phyloP scores from a whole-genome alignment of 2,888 invertebrate genomes.

The Megamerina dolium region DNA sequence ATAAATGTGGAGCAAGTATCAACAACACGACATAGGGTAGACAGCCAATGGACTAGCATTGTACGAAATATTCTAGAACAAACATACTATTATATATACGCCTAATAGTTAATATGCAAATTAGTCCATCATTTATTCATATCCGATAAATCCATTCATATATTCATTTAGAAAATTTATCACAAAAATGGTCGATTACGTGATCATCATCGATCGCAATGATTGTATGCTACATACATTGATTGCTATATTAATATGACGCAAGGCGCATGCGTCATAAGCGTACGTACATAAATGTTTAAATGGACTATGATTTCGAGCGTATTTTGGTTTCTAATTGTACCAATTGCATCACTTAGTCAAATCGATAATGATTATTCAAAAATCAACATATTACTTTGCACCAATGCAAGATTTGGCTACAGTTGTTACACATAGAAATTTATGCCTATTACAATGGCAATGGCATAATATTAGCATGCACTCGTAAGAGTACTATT shows the following conservation, averaged over 20 bases:
- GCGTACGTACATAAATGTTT: neutral
- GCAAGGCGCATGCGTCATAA: too few relatives aligned
- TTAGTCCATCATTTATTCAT: conserved; percentile 40
- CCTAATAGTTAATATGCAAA: conserved; percentile 41
- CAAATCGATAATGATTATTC: neutral
- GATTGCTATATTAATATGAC: too few relatives aligned
- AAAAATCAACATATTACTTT: conserved; percentile 9
- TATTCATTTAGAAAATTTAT: conserved; percentile 44
- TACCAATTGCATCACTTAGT: conserved; percentile 8
- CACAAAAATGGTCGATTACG: conserved; percentile 31
- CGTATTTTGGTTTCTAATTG: conserved; percentile 1
- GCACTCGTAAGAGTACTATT: too few relatives aligned
- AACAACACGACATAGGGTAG: too few relatives aligned
- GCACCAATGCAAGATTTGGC: too few relatives aligned
- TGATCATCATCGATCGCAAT: conserved; percentile 6
- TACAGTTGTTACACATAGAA: too few relatives aligned
- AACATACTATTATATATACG: conserved; percentile 29
- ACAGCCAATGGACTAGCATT: too few relatives aligned
- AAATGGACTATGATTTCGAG: neutral
- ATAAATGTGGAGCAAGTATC: neutral
- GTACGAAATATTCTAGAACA: neutral
- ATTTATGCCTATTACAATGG: too few relatives aligned
- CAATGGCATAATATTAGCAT: too few relatives aligned
- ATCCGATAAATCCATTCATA: conserved; percentile 40
- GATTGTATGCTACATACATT: too few relatives aligned